A percentile compares a stretch with the other conserved stretches of the same genome.
Evolutionary conservation across 2,113 vertebrate genomes (phyloP).

Genomic region (Neogobius melanostomus): DNA sequence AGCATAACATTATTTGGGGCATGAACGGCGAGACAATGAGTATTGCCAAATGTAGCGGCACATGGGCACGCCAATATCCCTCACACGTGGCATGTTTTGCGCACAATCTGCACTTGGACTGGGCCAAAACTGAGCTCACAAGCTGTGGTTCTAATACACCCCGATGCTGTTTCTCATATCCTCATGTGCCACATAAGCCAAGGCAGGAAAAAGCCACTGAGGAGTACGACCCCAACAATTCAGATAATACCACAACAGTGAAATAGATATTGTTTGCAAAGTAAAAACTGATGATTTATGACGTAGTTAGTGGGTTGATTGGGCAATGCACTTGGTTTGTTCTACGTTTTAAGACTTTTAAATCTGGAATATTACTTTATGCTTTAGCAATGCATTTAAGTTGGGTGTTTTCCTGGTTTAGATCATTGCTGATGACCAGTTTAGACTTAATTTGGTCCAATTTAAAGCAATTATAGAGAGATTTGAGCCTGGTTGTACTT

Average conservation of each 20-base stretch:
- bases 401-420: too few relatives aligned
- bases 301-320: slow-evolving; percentile 4
- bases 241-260: slow-evolving; percentile 20
- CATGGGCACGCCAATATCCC: not conserved
- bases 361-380: too few relatives aligned
- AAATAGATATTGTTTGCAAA: slow-evolving; percentile 18
- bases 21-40: slow-evolving; percentile 4
- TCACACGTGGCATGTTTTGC: slow-evolving; percentile 39
- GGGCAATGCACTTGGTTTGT: slow-evolving; percentile 2
- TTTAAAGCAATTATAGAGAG: too few relatives aligned
- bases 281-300: not conserved
- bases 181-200: slow-evolving; percentile 18
- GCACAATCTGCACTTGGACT: slow-evolving; percentile 1
- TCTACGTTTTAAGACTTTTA: not conserved
- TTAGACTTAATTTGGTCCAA: too few relatives aligned
- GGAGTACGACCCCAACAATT: slow-evolving; percentile 16
- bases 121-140: slow-evolving; percentile 14
- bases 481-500: too few relatives aligned
- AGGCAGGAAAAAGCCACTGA: slow-evolving; percentile 11
- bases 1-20: not conserved
- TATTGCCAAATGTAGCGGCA: not conserved
- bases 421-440: too few relatives aligned
- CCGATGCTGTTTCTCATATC: slow-evolving; percentile 10
- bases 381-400: too few relatives aligned
- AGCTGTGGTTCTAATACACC: slow-evolving; percentile 20